Evolutionary conservation across 2,113 vertebrate genomes (phyloP).

Genomic region (Cyprinodon tularosa): DNA sequence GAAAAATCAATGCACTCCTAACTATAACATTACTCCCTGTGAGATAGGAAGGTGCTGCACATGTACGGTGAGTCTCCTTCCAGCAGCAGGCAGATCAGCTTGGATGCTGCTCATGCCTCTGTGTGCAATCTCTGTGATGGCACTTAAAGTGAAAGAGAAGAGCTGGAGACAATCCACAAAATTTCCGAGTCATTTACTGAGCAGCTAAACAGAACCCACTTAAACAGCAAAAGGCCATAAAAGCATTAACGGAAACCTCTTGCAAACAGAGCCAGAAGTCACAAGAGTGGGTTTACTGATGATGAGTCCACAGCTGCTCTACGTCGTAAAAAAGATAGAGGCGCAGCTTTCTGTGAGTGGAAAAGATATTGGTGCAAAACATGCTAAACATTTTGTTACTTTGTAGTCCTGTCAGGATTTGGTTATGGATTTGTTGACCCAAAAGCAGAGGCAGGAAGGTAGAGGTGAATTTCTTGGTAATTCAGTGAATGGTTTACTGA

Average conservation of each 20-base stretch:
- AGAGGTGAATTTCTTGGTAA: too few species aligned
- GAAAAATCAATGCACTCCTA: conserved; percentile 49
- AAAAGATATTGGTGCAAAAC: not conserved
- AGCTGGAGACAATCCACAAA: conserved; percentile 34
- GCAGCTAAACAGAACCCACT: conserved; percentile 60
- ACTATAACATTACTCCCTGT: conserved; percentile 27
- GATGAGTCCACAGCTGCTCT: conserved; percentile 27
- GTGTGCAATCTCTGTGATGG: conserved; percentile 27
- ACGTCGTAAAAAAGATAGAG: conserved; percentile 7
- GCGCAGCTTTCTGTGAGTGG: not conserved
- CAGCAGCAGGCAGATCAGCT: conserved; percentile 13
- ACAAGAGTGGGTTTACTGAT: conserved; percentile 25
- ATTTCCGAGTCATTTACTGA: conserved; percentile 48
- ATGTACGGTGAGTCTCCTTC: not conserved
- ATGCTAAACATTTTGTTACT: not conserved
- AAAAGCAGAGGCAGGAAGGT: too few species aligned
- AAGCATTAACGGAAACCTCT: conserved; percentile 64
- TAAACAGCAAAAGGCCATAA: conserved; percentile 64
- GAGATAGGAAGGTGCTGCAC: not conserved
- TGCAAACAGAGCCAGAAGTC: conserved; percentile 51
- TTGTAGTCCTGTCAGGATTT: not conserved
- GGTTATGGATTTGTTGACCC: too few species aligned
- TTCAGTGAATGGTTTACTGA: too few species aligned
- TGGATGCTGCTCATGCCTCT: conserved; percentile 8
- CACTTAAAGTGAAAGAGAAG: conserved; percentile 21